Evolutionary conservation across 2,888 invertebrate species (phyloP).

Genomic region (Axea sp.): DNA sequence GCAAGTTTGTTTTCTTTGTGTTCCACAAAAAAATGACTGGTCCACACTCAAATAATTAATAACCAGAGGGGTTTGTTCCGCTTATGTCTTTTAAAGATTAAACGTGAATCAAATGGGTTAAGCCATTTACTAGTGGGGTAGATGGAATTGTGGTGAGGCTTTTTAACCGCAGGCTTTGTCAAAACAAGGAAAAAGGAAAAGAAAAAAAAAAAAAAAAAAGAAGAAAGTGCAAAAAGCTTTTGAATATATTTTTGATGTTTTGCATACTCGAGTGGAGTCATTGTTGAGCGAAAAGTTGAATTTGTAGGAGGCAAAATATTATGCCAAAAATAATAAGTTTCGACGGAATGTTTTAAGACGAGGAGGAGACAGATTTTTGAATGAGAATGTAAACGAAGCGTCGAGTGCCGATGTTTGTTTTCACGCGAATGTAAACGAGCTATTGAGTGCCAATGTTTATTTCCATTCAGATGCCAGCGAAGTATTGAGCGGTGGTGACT

Average conservation of each 20-base stretch:
- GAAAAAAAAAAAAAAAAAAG: neutral
- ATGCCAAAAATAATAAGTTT: too few relatives aligned
- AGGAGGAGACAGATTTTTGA: too few relatives aligned
- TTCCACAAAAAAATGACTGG: slow-evolving; percentile 33
- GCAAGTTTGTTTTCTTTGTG: slow-evolving; percentile 44
- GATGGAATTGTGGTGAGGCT: slow-evolving; percentile 6
- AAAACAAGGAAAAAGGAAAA: slow-evolving; percentile 26
- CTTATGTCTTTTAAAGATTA: slow-evolving; percentile 71
- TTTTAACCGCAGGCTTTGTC: slow-evolving; percentile 38
- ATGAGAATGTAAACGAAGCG: too few relatives aligned
- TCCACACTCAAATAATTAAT: slow-evolving; percentile 62
- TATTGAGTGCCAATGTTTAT: too few relatives aligned
- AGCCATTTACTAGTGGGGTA: slow-evolving; percentile 53
- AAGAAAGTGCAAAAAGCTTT: neutral
- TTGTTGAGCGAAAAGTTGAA: too few relatives aligned
- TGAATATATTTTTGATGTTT: slow-evolving; percentile 1
- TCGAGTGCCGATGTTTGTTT: too few relatives aligned
- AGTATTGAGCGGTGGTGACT: too few relatives aligned
- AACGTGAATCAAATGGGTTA: slow-evolving; percentile 70
- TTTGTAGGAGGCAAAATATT: too few relatives aligned
- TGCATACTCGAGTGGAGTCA: too few relatives aligned
- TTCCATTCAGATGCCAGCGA: too few relatives aligned
- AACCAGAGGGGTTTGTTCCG: slow-evolving; percentile 70
- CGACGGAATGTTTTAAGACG: too few relatives aligned
- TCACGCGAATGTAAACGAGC: too few relatives aligned